A percentile compares a stretch with the other conserved stretches of the same genome.
Conservation (phyloP, 1,140 invertebrate species). For the Heliconius eleuchia region DNA sequence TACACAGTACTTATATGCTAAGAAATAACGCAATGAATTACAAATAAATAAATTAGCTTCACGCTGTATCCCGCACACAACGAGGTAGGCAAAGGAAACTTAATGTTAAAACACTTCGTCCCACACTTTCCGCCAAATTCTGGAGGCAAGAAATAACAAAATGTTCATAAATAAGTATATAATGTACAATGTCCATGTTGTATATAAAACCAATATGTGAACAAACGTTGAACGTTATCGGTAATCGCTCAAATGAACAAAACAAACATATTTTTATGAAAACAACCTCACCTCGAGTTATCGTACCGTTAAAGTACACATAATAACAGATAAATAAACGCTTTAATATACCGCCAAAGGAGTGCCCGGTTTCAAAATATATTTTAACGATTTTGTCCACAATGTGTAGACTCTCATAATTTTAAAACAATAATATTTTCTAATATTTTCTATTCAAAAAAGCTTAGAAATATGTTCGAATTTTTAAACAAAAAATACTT, state of each 20-base stretch:
- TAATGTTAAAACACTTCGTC: too few species aligned
- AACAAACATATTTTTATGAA: slow-evolving; percentile 11
- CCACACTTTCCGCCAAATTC: too few species aligned
- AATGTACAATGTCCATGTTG: not conserved
- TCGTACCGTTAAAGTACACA: slow-evolving; percentile 12
- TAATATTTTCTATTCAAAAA: not conserved
- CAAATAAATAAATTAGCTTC: too few species aligned
- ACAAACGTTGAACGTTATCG: slow-evolving; percentile 1
- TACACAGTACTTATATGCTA: too few species aligned
- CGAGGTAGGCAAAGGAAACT: too few species aligned
- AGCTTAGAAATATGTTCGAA: too few species aligned
- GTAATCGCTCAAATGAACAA: slow-evolving; percentile 12
- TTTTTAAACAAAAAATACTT: too few species aligned
- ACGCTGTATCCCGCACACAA: too few species aligned
- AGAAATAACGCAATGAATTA: too few species aligned
- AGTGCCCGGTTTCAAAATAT: not conserved
- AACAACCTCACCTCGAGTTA: slow-evolving; percentile 12
- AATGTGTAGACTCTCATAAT: not conserved
- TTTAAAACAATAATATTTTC: not conserved
- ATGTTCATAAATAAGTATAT: not conserved
- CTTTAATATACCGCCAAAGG: slow-evolving; percentile 2
- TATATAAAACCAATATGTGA: not conserved
- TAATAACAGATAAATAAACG: not conserved
- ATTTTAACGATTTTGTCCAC: not conserved
- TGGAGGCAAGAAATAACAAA: too few species aligned